Evolutionary conservation across 2,113 vertebrate genomes (phyloP).

Genomic region (Ceratotherium simum): DNA sequence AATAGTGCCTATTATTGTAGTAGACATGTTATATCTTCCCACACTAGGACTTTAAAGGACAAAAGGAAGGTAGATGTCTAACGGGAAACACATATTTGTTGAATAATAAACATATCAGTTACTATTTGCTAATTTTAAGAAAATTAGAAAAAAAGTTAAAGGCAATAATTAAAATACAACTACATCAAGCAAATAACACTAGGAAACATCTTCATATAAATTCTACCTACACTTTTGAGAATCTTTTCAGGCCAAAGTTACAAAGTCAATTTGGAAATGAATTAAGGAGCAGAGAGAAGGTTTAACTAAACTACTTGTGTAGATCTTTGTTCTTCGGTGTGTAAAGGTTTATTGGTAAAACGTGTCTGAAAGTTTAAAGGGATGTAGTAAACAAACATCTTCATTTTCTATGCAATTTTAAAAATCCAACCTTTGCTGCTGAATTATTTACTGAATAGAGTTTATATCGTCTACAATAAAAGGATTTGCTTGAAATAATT

Average conservation of each 20-base stretch:
- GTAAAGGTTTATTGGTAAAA: not conserved
- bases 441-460: not conserved
- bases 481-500: slow-evolving; percentile 1
- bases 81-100: not conserved
- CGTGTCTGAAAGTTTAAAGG: not conserved
- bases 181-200: not conserved
- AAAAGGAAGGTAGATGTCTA: not conserved
- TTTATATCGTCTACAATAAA: not conserved
- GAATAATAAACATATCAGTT: not conserved
- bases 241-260: not conserved
- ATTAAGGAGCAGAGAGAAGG: not conserved
- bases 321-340: not conserved
- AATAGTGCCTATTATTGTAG: not conserved
- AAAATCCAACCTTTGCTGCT: not conserved
- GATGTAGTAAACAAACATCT: not conserved
- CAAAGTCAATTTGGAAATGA: not conserved
- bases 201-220: not conserved
- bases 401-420: not conserved
- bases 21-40: not conserved
- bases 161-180: not conserved
- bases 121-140: slow-evolving; percentile 30
- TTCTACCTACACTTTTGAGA: not conserved
- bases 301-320: not conserved
- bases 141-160: not conserved
- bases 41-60: not conserved